phyloP scores from a whole-genome alignment of 2,113 vertebrate species.

The Pontoporia blainvillei region DNA sequence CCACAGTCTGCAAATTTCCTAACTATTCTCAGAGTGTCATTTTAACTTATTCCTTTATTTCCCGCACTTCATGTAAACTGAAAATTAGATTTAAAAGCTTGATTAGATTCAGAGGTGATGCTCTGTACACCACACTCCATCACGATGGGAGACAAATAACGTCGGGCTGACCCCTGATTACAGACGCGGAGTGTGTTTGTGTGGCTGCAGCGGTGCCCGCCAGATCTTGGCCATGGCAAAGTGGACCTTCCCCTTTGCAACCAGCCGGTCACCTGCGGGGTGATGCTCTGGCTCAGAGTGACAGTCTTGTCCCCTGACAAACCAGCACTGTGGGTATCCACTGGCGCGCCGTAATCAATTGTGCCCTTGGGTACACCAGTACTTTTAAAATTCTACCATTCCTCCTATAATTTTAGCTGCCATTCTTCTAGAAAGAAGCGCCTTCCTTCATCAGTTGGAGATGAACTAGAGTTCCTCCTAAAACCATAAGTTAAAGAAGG shows the following conservation, averaged over 20 bases:
- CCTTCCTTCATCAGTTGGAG: background rate
- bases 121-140: background rate
- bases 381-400: background rate
- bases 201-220: fast-evolving
- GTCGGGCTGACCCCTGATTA: background rate
- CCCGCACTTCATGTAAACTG: background rate
- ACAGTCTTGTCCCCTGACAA: background rate
- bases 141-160: background rate
- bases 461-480: background rate
- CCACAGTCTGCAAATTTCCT: background rate
- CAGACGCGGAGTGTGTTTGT: fast-evolving
- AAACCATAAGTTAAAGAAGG: background rate
- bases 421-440: background rate
- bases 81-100: background rate
- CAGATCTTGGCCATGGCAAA: fast-evolving
- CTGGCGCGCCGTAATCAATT: background rate
- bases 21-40: background rate
- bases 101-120: background rate
- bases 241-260: fast-evolving
- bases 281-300: fast-evolving
- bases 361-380: background rate
- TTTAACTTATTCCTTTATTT: background rate
- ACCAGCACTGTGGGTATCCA: background rate
- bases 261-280: too few species aligned
- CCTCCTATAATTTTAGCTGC: background rate